Evolutionary conservation across 2,797 vertebrate species (phyloP).

Genomic region (Sciurus carolinensis): DNA sequence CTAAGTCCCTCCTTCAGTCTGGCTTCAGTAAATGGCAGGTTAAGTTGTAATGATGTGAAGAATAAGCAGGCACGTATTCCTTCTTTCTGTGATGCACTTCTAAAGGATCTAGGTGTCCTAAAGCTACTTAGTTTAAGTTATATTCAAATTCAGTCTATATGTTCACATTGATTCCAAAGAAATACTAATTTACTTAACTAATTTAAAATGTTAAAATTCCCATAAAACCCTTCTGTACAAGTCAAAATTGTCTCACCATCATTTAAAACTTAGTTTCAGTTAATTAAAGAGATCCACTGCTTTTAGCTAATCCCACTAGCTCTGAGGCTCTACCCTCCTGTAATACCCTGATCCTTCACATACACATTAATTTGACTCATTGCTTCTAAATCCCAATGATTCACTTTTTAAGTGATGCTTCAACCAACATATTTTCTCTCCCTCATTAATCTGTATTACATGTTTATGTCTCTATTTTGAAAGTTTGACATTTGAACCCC

Average conservation of each 20-base stretch:
- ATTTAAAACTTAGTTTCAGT: no score
- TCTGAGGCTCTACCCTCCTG: background rate
- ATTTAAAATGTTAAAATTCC: constrained; percentile 3
- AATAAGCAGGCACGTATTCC: no score
- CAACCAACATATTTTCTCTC: background rate
- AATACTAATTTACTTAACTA: background rate
- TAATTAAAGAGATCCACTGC: no score
- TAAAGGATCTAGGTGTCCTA: background rate
- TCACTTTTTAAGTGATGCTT: background rate
- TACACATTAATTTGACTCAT: background rate
- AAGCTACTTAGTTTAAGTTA: background rate
- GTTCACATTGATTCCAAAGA: background rate
- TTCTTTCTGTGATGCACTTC: background rate
- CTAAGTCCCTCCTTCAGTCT: background rate
- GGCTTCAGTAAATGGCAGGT: background rate
- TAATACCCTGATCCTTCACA: background rate
- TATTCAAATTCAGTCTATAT: background rate
- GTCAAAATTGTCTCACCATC: background rate
- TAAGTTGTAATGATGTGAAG: background rate
- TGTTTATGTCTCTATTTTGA: background rate
- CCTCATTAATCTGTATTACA: background rate
- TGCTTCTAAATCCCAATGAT: background rate
- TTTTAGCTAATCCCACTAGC: no score
- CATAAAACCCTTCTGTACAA: background rate
- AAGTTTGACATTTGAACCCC: background rate